A percentile compares a stretch with the other conserved stretches of the same genome.
Evolutionary conservation across 2,888 invertebrate genomes (phyloP).

Genomic region (Megalurothrips usitatus): DNA sequence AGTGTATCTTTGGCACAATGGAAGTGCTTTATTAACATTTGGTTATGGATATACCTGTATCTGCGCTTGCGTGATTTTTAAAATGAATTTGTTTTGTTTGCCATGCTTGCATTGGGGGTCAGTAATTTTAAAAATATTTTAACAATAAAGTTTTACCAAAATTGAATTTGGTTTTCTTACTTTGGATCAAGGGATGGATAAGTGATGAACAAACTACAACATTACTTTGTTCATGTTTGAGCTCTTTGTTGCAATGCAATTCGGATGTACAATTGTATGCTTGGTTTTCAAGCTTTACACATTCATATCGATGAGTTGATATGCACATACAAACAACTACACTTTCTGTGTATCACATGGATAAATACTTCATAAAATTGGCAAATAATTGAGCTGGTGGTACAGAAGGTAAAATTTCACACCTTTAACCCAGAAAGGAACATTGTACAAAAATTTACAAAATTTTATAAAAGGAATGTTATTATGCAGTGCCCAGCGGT

Average conservation of each 20-base stretch:
- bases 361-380: neutral
- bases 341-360: constrained; percentile 6
- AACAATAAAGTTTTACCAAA: neutral
- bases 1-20: neutral
- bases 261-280: neutral
- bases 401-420: neutral
- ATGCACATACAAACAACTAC: neutral
- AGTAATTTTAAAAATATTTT: neutral
- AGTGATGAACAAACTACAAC: neutral
- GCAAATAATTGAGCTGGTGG: constrained; percentile 4
- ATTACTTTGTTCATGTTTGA: constrained; percentile 5
- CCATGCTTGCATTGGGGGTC: neutral
- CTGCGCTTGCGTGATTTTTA: neutral
- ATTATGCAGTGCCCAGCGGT: neutral
- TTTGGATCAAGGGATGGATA: neutral
- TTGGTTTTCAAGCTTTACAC: neutral
- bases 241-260: neutral
- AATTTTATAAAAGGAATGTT: constrained; percentile 2
- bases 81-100: neutral
- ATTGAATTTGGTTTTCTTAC: neutral
- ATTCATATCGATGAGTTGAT: neutral
- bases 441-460: neutral
- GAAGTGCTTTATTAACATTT: neutral
- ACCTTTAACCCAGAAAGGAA: neutral
- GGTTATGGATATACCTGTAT: neutral